Base-by-base conservation (phyloP, 2,113 vertebrate genomes). In the Amazona guildingii region DNA sequence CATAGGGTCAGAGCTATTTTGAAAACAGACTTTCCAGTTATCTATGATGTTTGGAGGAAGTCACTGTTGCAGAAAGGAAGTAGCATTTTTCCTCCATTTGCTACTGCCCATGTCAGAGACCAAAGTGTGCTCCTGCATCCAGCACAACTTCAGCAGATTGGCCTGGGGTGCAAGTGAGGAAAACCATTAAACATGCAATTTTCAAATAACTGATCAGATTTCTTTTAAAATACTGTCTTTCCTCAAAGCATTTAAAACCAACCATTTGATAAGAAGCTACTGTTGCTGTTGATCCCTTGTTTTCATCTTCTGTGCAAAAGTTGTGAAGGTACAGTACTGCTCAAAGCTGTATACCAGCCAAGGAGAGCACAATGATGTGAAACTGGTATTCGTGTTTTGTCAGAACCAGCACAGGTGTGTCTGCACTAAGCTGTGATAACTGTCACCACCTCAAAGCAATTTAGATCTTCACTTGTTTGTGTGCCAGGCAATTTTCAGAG, bases 361-460 rank as follows among this genome's bases (percentile, higher is more conserved):
- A 87, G 55, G 52, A 61, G 51, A 92, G 66, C 21, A 72, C 27
- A 67, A 61, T 3, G 61, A 79, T 64, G 66, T 48, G 70, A 87
- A 75, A 54, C 70, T 35, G 48, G 64, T 70, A 43, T 55, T 61
- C 33, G 19, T 83, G 75, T 89, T 93, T 86, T 92, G 86, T 73
- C 88, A 93, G 76, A 70, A 44, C 41, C 3, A 20, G 82, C 86
- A 90, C 83, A 96, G 67, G 89, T 90, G 84, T 86, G 79, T 76
- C 95, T 94, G 78, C 83, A 81, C 44, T 66, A 94, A 83, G 61
- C 75, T 81, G 54, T 76, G 87, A 64, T 35, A 80, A 89, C 73
- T 92, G 79, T 73, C 76, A 84, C 91, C 69, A 77, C 88, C 59
- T 82, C 76, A 75, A 51, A 92, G 81, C 55, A 62, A 79, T 82